Evolutionary conservation across 2,888 invertebrate species (phyloP).

Genomic region (Uropetala carovei): DNA sequence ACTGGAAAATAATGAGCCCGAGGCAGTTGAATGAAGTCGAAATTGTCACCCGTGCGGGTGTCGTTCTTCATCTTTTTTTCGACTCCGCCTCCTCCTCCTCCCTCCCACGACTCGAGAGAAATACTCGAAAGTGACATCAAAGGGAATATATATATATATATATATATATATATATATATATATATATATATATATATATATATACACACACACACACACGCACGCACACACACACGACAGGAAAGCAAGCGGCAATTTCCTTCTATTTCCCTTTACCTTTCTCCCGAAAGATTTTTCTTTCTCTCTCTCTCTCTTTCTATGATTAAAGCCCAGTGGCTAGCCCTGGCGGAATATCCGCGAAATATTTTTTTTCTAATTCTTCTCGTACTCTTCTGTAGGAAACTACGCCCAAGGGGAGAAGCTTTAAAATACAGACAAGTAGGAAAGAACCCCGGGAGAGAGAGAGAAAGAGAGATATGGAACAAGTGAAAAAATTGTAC

Average conservation of each 20-base stretch:
- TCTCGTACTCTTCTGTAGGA: background rate
- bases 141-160: constrained; percentile 8
- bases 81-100: too few relatives aligned
- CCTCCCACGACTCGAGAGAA: background rate
- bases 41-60: background rate
- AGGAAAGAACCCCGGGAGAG: too few relatives aligned
- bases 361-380: background rate
- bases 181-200: too few relatives aligned
- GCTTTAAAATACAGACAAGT: too few relatives aligned
- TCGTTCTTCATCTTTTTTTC: background rate
- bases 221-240: too few relatives aligned
- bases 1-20: background rate
- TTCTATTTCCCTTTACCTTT: background rate
- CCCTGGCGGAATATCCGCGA: background rate
- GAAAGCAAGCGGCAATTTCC: background rate
- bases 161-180: too few relatives aligned
- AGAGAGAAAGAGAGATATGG: too few relatives aligned
- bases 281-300: background rate
- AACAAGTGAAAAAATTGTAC: too few relatives aligned
- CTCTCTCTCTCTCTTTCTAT: background rate
- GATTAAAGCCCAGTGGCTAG: background rate
- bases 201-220: too few relatives aligned
- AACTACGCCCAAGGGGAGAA: background rate
- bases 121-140: background rate
- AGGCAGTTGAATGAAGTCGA: background rate